Evolutionary conservation across 2,113 vertebrate genomes (phyloP).

Genomic region (Pitta sordida): DNA sequence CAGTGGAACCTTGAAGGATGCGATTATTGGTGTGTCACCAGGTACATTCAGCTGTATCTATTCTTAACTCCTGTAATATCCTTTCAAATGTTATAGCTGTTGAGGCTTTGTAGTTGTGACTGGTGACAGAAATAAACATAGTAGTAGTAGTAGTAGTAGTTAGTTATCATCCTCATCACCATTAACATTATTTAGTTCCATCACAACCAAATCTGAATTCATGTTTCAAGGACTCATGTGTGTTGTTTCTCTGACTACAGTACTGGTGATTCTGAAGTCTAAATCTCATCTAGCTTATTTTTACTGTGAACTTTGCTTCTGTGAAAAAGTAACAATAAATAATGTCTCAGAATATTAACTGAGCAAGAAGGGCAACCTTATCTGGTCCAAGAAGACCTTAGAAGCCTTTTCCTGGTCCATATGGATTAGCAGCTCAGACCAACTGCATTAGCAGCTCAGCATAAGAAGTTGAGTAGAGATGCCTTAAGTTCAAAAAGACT

Average conservation of each 20-base stretch:
- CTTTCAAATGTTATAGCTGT: background rate
- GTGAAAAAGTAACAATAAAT: background rate
- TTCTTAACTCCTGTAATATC: background rate
- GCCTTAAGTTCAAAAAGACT: background rate
- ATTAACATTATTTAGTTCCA: background rate
- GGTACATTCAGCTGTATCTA: background rate
- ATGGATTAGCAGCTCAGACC: background rate
- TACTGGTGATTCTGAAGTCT: background rate
- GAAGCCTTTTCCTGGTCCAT: background rate
- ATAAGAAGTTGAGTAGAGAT: background rate
- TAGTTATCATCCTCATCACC: no score
- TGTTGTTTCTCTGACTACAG: background rate
- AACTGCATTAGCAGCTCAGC: no score
- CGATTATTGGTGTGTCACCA: background rate
- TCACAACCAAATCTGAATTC: background rate
- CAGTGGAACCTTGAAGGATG: background rate
- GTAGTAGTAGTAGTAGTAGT: no score
- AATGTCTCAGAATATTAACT: background rate
- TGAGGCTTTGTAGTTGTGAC: background rate
- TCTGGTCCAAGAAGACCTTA: background rate
- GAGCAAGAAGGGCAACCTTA: background rate
- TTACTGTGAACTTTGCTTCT: background rate
- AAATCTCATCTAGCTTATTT: background rate
- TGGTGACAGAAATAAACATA: background rate
- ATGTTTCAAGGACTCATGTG: background rate